Base-by-base conservation (phyloP, 2,888 invertebrate species). In the Ischnus inquisitorius region DNA sequence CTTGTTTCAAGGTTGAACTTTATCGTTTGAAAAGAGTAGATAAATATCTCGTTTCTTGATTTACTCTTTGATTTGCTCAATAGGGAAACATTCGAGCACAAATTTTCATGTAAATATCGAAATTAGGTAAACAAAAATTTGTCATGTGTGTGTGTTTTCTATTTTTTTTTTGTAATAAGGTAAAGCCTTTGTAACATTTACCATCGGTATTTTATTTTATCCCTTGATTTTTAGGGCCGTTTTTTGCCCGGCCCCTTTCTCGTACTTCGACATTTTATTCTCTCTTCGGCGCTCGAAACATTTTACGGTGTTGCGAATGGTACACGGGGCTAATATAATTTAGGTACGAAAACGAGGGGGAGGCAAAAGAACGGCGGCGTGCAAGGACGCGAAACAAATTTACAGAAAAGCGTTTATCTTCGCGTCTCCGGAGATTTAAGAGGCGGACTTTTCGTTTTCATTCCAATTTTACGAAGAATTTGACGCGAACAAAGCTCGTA, bases 381-480 rank as follows among this genome's bases (percentile, higher is more conserved):
- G 25, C 57, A n/a, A 60, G 57, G 57, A 14, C 22, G 6, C 34
- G 48, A 46, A 74, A 62, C 12, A 48, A 48, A 74, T 74, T 62
- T 46, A 48, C 48, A 34, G 46, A 16, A 48, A 64, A 48, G 19
- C 62, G 46, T 74, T 62, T 74, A 64, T 74, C 60, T 74, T 22
- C 22, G 28, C 48, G 46, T 51, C 51, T 16, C 46, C 41, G 54
- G 48, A 74, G 14, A 57, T 57, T 57, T 25, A 22, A 57, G 57
- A 22, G 25, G 14, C 14, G 22, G 4, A 22, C 22, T 57, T 57
- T 57, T 25, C 8, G 14, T 28, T 57, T 25, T 57, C 25, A 12
- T 57, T 57, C 34, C 25, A 25, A 22, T 57, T 57, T 10, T 25
- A 5, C 57, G n/a, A 25, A 14, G n/a, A 1, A 4, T 28, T 10